A percentile compares a stretch with the other conserved stretches of the same genome.
These are phyloP conservation scores for Sciaenops ocellatus DNA, from an alignment of 2,797 vertebrate genomes.

Conservation along the genomic window DNA sequence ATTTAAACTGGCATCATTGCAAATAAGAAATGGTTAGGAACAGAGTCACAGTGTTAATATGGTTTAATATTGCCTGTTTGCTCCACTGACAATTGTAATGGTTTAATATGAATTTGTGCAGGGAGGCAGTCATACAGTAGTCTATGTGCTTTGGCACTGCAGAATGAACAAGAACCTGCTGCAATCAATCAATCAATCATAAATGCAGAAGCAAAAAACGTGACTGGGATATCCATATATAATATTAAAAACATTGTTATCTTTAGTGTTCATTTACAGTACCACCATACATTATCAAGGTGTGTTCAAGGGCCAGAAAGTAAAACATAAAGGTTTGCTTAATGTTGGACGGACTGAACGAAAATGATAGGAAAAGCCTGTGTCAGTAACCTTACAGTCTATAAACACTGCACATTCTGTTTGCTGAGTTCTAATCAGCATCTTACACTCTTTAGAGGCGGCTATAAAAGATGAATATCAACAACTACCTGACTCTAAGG, in stretches of 20 bases:
- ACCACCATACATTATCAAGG: background rate
- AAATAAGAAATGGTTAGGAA: constrained; percentile 67
- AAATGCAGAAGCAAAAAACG: background rate
- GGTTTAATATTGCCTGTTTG: constrained; percentile 67
- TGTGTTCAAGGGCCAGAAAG: background rate
- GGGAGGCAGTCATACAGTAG: constrained; percentile 22
- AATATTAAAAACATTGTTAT: no score
- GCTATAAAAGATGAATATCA: background rate
- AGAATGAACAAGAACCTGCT: constrained; percentile 32
- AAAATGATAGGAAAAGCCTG: background rate
- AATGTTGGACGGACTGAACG: background rate
- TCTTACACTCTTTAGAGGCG: background rate
- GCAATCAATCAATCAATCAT: constrained; percentile 20
- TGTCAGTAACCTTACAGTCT: background rate
- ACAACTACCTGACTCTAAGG: background rate
- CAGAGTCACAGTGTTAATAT: constrained; percentile 72
- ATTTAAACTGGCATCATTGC: constrained; percentile 73
- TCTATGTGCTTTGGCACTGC: constrained; percentile 32
- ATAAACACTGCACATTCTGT: background rate
- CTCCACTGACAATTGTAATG: constrained; percentile 65
- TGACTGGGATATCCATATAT: no score
- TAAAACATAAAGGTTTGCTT: background rate
- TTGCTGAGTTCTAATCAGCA: background rate
- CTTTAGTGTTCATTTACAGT: background rate
- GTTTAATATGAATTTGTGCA: constrained; percentile 58